Conservation (phyloP, 2,888 invertebrate species). For the Sesia bembeciformis region DNA sequence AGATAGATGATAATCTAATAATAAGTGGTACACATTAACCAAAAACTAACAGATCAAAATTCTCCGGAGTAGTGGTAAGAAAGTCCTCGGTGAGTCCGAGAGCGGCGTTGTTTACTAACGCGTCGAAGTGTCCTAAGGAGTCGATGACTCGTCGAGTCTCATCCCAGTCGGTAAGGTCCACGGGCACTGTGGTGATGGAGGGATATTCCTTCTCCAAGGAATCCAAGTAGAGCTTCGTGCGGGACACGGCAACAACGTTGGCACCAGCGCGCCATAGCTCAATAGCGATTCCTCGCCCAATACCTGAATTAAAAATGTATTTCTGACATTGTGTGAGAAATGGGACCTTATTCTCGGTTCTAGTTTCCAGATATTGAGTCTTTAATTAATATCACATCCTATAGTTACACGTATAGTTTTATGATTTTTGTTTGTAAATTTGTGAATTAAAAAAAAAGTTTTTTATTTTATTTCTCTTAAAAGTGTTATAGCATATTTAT, state of each 20-base stretch:
- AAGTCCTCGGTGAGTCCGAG: conserved; percentile 78
- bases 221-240: conserved; percentile 73
- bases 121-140: conserved; percentile 76
- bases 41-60: conserved; percentile 74
- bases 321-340: no score
- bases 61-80: conserved; percentile 75
- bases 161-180: conserved; percentile 81
- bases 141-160: conserved; percentile 63
- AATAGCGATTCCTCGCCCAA: conserved; percentile 78
- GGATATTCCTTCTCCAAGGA: conserved; percentile 64
- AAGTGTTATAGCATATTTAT: no score
- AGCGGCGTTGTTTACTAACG: conserved; percentile 89
- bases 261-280: conserved; percentile 76
- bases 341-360: no score
- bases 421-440: no score
- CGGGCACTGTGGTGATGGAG: conserved; percentile 68
- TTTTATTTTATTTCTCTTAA: no score
- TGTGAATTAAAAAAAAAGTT: no score
- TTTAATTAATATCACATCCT: no score
- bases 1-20: neutral
- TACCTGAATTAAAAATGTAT: conserved; percentile 37
- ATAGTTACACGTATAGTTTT: no score
- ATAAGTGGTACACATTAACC: neutral
- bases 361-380: no score
- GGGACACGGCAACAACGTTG: conserved; percentile 80